phyloP scores from a whole-genome alignment of 2,113 vertebrate genomes.

The Indri indri region DNA sequence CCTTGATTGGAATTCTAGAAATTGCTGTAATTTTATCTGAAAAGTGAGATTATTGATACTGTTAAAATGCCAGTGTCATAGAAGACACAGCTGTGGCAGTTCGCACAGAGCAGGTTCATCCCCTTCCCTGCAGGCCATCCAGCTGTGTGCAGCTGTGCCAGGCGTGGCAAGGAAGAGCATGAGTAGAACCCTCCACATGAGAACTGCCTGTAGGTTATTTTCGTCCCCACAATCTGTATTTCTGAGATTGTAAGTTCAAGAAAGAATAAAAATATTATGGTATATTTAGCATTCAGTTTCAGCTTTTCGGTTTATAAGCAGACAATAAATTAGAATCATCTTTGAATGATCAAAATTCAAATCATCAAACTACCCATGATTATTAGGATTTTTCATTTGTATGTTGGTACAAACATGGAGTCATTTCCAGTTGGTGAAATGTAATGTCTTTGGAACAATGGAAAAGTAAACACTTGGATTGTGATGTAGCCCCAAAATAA shows the following conservation, averaged over 20 bases:
- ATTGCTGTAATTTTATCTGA: neutral
- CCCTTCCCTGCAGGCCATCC: neutral
- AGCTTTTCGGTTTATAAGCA: slow-evolving; percentile 22
- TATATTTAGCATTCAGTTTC: slow-evolving; percentile 7
- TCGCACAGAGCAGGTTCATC: too few species aligned
- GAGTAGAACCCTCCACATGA: neutral
- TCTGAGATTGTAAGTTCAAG: slow-evolving; percentile 13
- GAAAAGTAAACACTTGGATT: slow-evolving; percentile 8
- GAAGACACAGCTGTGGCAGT: neutral
- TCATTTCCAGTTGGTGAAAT: slow-evolving; percentile 28
- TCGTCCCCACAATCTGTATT: neutral
- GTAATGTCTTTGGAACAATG: neutral
- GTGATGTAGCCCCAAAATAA: neutral
- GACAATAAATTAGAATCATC: neutral
- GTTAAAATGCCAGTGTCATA: neutral
- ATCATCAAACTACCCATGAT: neutral
- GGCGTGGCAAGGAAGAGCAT: neutral
- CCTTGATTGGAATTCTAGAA: neutral
- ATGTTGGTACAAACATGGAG: slow-evolving; percentile 10
- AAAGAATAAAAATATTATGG: neutral
- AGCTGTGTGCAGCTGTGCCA: neutral
- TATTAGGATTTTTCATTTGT: slow-evolving; percentile 24
- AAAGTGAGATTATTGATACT: neutral
- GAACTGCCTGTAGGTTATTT: neutral
- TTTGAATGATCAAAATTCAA: slow-evolving; percentile 13